Conservation (phyloP, 2,113 vertebrate genomes). For the Prunella fulvescens region DNA sequence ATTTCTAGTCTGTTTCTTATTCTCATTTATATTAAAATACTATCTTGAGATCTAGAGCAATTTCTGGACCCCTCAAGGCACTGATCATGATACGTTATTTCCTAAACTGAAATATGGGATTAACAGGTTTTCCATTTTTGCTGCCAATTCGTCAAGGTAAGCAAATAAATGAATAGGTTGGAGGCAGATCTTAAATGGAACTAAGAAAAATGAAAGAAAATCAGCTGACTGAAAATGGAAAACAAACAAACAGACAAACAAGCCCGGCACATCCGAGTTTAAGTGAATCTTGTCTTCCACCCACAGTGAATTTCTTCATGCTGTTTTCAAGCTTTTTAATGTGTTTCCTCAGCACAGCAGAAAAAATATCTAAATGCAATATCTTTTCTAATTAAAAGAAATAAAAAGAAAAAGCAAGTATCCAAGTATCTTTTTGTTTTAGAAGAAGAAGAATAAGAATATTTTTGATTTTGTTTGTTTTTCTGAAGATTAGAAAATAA, state of each 20-base stretch:
- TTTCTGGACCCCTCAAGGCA: neutral
- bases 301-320: neutral
- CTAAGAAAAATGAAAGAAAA: neutral
- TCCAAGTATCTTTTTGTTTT: neutral
- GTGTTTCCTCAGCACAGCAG: neutral
- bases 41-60: neutral
- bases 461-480: neutral
- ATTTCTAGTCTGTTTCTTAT: neutral
- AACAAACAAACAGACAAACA: constrained; percentile 22
- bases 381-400: neutral
- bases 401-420: neutral
- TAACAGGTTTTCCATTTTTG: neutral
- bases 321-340: neutral
- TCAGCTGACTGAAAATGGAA: neutral
- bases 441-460: neutral
- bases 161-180: constrained; percentile 8
- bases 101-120: neutral
- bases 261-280: neutral
- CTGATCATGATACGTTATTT: neutral
- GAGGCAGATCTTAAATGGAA: neutral
- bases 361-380: neutral
- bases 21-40: neutral
- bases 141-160: neutral
- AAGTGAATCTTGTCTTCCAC: neutral
- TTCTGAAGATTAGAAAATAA: neutral